Conservation (phyloP, 2,113 vertebrate genomes). For the Gallinago media region DNA sequence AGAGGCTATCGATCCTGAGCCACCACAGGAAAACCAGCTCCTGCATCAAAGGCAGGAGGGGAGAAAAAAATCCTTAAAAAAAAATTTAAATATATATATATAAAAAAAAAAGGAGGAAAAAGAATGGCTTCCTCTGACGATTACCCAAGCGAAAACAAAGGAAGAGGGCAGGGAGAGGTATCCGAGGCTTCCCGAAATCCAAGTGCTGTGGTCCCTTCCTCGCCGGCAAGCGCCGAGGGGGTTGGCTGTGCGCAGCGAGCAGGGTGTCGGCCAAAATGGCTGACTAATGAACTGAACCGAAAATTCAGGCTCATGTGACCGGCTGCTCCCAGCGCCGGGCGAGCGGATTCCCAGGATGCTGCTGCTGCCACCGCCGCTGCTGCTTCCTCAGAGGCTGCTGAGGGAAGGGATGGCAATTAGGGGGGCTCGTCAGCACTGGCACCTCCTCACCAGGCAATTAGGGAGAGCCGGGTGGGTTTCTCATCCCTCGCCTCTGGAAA, state of each 20-base stretch:
- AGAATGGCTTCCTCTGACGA: not conserved
- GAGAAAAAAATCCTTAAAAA: not conserved
- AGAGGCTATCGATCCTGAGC: conserved; percentile 44
- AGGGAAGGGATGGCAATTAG: conserved; percentile 73
- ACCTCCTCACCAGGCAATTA: conserved; percentile 8
- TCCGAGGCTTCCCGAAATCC: conserved; percentile 33
- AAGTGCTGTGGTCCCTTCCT: conserved; percentile 51
- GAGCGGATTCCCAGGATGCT: conserved; percentile 82
- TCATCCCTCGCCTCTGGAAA: no score
- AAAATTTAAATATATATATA: not conserved
- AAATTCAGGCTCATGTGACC: conserved; percentile 90
- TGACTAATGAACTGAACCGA: conserved; percentile 86
- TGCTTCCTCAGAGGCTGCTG: conserved; percentile 66
- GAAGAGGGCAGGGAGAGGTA: not conserved
- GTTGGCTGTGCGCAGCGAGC: conserved; percentile 86
- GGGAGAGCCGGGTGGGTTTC: not conserved
- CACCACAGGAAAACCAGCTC: conserved; percentile 30
- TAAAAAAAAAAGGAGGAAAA: not conserved
- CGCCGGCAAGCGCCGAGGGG: conserved; percentile 74
- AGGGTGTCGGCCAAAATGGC: conserved; percentile 99
- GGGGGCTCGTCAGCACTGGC: no score
- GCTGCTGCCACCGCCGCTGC: not conserved
- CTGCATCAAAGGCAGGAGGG: not conserved
- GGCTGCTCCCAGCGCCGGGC: conserved; percentile 79
- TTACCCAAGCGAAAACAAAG: not conserved